A percentile compares a stretch with the other conserved stretches of the same genome.
These are phyloP conservation scores for Riparia riparia DNA, from an alignment of 2,113 vertebrate genomes.

Conservation along the genomic window DNA sequence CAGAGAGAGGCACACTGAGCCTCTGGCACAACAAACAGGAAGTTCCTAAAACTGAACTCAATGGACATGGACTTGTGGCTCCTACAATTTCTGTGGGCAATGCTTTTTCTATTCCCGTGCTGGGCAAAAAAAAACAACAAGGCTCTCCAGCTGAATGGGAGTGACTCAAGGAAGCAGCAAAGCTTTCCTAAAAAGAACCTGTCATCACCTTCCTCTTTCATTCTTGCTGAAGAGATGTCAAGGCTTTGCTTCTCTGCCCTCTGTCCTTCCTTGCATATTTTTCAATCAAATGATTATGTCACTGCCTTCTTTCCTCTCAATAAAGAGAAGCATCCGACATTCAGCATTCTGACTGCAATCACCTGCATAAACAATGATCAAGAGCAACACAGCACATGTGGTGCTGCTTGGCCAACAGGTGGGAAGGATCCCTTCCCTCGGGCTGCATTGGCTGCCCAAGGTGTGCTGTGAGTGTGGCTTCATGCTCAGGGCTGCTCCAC, in stretches of 20 bases:
- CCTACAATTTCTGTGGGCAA: neutral
- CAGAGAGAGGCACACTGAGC: neutral
- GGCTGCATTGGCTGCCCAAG: rapidly evolving
- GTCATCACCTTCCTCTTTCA: neutral
- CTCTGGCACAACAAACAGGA: neutral
- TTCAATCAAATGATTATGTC: neutral
- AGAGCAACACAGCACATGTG: neutral
- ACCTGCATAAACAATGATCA: neutral
- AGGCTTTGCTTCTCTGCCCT: neutral
- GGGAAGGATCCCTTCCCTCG: neutral
- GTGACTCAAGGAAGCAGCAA: neutral
- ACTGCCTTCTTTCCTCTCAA: neutral
- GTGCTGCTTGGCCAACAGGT: neutral
- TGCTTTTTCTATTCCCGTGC: neutral
- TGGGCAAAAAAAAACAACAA: neutral
- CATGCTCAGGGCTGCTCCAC: rapidly evolving
- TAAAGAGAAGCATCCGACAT: neutral
- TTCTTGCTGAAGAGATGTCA: neutral
- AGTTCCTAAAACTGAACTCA: neutral
- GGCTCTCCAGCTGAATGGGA: neutral
- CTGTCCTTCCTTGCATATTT: neutral
- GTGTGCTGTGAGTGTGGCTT: neutral
- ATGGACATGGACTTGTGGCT: neutral
- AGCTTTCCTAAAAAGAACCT: neutral
- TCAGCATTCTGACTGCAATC: neutral